Base-by-base conservation (phyloP, 2,797 vertebrate species). In the Anguilla pacifica region DNA sequence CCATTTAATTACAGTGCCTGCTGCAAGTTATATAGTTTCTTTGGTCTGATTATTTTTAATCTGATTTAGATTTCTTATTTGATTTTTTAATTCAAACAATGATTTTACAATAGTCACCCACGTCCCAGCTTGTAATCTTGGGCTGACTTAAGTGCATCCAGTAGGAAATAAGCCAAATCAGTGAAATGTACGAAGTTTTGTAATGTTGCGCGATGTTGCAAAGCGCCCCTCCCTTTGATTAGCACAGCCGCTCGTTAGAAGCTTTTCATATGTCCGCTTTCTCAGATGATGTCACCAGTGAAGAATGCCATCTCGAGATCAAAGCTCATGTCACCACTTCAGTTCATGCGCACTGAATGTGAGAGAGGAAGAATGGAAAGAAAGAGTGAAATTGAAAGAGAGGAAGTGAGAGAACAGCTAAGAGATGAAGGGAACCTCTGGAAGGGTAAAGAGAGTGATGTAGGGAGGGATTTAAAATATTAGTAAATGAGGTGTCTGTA, bases 231-330 rank as follows among this genome's bases (percentile, higher is more conserved):
- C 7, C 19, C 79, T 43, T 43, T 28, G 19, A 82, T 51, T 10
- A n/a, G 46, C 1, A 22, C 7, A n/a, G 79, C 43, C n/a, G 79
- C 79, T 82, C n/a, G 46, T 82, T 28, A 51, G 79, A 49, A 11
- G 22, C 79, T 82, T 51, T 43, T 82, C 51, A 19, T 35, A 51
- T 49, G 11, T 51, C 79, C 9, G 25, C 79, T 25, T 82, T n/a
- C 46, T 82, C 19, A 51, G 46, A 82, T 82, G 79, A 82, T 82
- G 79, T 82, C 43, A 82, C 46, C 43, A 82, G 43, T 25, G 46
- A 51, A 51, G 46, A 49, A 82, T 82, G 79, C n/a, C 74, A 39
- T 77, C 74, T 77, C 43, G 79, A 82, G 43, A 82, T 51, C 25
- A 22, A 81, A 49, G 43, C 77, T 49, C 49, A 43, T 81, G 77